Evolutionary conservation across 2,113 vertebrate species (phyloP).

Genomic region (Sylvicapra grimmia): DNA sequence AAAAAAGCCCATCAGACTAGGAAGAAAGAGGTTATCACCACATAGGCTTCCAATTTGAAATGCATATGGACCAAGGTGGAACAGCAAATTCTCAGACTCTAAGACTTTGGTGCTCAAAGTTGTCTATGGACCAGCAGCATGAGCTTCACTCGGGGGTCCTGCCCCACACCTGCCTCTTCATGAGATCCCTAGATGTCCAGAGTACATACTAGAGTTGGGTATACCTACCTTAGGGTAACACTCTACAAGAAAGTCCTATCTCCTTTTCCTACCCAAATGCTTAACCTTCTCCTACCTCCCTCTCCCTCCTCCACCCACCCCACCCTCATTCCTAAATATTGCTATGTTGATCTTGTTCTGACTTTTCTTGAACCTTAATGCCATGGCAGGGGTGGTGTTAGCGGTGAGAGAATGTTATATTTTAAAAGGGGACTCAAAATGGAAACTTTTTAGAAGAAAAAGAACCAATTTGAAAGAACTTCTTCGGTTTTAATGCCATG

Average conservation of each 20-base stretch:
- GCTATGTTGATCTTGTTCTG: background rate
- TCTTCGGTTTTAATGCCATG: slow-evolving; percentile 16
- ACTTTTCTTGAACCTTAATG: background rate
- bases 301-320: background rate
- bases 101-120: background rate
- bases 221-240: background rate
- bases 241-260: background rate
- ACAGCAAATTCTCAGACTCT: background rate
- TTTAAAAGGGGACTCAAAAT: background rate
- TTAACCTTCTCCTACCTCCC: background rate
- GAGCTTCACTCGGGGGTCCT: background rate
- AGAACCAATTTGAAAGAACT: slow-evolving; percentile 20
- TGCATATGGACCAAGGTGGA: background rate
- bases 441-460: slow-evolving; percentile 33
- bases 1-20: background rate
- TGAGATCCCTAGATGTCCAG: background rate
- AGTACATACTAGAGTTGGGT: background rate
- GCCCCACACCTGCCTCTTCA: background rate
- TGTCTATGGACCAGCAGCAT: background rate
- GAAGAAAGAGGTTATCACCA: slow-evolving; percentile 1
- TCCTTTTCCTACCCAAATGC: background rate
- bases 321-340: background rate
- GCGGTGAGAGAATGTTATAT: background rate
- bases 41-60: background rate
- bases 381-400: too few species aligned